Evolutionary conservation across 2,113 vertebrate genomes (phyloP).

Genomic region (Tragelaphus scriptus): DNA sequence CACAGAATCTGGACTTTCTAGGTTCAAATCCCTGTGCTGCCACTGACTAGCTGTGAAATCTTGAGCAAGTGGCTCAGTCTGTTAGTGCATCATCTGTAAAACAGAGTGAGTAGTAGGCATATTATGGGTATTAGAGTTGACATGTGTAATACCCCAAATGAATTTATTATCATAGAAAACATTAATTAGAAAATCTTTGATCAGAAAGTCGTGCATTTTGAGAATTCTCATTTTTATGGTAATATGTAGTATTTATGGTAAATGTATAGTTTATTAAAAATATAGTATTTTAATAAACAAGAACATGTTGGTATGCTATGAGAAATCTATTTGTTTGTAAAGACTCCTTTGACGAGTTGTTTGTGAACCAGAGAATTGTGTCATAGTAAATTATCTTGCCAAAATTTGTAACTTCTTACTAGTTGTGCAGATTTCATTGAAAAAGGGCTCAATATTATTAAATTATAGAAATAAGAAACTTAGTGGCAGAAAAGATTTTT

Average conservation of each 20-base stretch:
- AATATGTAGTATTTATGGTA: not conserved
- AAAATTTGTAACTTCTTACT: not conserved
- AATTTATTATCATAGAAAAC: not conserved
- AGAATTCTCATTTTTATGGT: not conserved
- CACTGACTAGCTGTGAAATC: not conserved
- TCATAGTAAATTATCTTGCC: not conserved
- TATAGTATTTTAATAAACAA: not conserved
- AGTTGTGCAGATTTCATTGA: not conserved
- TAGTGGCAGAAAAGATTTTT: not conserved
- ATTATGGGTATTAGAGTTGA: not conserved
- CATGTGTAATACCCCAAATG: not conserved
- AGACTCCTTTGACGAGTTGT: not conserved
- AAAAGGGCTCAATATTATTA: not conserved
- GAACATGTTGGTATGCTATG: not conserved
- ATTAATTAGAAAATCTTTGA: not conserved
- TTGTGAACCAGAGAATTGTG: conserved; percentile 9
- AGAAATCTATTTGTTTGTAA: not conserved
- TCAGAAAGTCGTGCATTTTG: not conserved
- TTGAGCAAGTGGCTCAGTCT: not conserved
- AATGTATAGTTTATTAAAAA: not conserved
- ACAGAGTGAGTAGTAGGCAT: not conserved
- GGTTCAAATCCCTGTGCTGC: not conserved
- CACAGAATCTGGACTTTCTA: not conserved
- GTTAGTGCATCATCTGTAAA: not conserved
- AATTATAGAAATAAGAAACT: not conserved